Conservation (phyloP, 2,888 invertebrate species). For the Phaonia tiefii region DNA sequence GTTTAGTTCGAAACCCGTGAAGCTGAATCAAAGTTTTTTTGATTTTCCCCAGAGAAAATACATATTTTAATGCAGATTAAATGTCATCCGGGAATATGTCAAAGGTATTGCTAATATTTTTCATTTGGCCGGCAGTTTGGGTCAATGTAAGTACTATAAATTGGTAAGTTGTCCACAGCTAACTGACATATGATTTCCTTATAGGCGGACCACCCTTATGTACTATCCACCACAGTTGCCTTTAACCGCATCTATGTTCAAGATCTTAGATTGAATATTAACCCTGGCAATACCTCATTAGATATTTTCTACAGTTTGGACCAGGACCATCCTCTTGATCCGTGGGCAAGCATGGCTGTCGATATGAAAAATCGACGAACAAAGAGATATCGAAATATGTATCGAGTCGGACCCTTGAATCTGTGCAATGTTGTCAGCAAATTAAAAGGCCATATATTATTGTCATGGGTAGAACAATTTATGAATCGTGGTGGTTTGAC, state of each 20-base stretch:
- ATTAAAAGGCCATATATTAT: too few relatives aligned
- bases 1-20: too few relatives aligned
- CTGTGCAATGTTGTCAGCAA: conserved; percentile 68
- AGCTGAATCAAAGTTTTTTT: too few relatives aligned
- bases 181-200: too few relatives aligned
- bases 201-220: too few relatives aligned
- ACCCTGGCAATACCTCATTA: background rate
- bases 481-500: conserved; percentile 68
- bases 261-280: background rate
- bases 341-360: background rate
- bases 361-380: background rate
- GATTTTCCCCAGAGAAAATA: too few relatives aligned
- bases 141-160: too few relatives aligned
- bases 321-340: background rate
- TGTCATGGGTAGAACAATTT: conserved; percentile 66
- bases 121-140: too few relatives aligned
- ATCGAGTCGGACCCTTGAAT: conserved; percentile 68
- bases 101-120: too few relatives aligned
- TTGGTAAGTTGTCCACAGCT: too few relatives aligned
- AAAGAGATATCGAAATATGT: conserved; percentile 68
- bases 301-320: conserved; percentile 15
- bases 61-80: too few relatives aligned
- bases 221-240: background rate
- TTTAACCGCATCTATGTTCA: conserved; percentile 26
- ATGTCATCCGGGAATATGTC: too few relatives aligned